Percentiles rank a stretch among this genome's conserved stretches.
Evolutionary conservation across 2,113 vertebrate species (phyloP).

Genomic region (Perca fluviatilis): DNA sequence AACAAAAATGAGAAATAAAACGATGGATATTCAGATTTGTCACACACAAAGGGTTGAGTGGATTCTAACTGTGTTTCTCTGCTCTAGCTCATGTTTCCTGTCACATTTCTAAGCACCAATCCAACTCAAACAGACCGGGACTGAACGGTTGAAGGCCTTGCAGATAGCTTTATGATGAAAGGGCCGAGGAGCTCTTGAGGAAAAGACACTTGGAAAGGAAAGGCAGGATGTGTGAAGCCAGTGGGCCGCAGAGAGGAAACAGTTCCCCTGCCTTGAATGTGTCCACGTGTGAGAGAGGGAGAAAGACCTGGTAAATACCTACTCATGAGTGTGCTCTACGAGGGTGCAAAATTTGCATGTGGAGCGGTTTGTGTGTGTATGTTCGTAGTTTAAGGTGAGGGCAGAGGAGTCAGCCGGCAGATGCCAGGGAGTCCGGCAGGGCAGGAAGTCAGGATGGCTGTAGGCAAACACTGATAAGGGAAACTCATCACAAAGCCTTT

Average conservation of each 20-base stretch:
- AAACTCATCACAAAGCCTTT: conserved; percentile 78
- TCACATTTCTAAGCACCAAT: conserved; percentile 30
- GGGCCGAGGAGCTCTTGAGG: conserved; percentile 37
- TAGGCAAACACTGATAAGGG: conserved; percentile 84
- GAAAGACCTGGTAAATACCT: conserved; percentile 25
- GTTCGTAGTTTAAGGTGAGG: conserved; percentile 65
- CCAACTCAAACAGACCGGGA: conserved; percentile 49
- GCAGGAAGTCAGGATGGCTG: conserved; percentile 82
- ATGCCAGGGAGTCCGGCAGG: conserved; percentile 65
- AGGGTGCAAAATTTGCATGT: conserved; percentile 31
- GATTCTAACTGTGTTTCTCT: conserved; percentile 22
- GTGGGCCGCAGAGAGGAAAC: conserved; percentile 63
- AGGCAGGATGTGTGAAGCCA: conserved; percentile 57
- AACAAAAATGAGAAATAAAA: conserved; percentile 4
- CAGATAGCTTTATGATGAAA: conserved; percentile 46
- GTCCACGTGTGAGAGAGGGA: not conserved
- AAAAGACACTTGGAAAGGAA: conserved; percentile 55
- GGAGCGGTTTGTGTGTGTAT: conserved; percentile 22
- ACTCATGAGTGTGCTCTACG: not conserved
- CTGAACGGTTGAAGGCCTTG: conserved; percentile 12
- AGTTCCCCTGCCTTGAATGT: not conserved
- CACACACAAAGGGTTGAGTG: not conserved
- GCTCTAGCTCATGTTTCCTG: conserved; percentile 30
- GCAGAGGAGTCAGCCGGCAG: conserved; percentile 83
- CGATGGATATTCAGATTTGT: not conserved